phyloP scores from a whole-genome alignment of 2,888 invertebrate genomes.

The Bellardia bayeri region DNA sequence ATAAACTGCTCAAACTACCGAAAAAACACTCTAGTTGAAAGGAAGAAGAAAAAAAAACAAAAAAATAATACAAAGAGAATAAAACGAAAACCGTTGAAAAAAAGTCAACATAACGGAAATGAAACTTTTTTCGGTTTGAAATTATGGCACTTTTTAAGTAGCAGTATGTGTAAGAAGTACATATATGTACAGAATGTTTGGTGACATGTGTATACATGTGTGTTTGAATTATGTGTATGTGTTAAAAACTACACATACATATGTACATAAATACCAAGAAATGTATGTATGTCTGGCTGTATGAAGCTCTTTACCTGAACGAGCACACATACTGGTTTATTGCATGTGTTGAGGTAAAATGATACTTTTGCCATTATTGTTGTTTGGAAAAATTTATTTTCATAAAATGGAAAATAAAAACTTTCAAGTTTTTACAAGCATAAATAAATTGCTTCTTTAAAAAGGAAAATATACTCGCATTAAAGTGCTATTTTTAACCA shows the following conservation, averaged over 20 bases:
- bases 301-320: neutral
- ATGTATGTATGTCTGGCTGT: neutral
- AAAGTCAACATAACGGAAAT: conserved; percentile 59
- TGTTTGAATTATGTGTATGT: conserved; percentile 7
- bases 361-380: conserved; percentile 32
- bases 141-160: conserved; percentile 68
- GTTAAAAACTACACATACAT: neutral
- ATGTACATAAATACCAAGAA: neutral
- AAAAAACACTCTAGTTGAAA: conserved; percentile 70
- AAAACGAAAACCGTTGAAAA: conserved; percentile 13
- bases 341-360: conserved; percentile 10
- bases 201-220: conserved; percentile 41
- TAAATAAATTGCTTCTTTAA: neutral
- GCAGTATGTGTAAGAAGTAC: neutral
- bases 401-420: neutral
- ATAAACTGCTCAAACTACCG: conserved; percentile 78
- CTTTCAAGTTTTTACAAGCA: neutral
- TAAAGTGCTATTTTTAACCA: neutral
- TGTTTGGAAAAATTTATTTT: conserved; percentile 39
- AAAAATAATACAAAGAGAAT: conserved; percentile 45
- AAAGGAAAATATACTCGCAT: neutral
- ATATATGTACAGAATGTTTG: neutral
- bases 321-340: neutral
- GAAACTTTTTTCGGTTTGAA: conserved; percentile 55
- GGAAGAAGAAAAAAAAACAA: conserved; percentile 38